phyloP scores from a whole-genome alignment of 2,797 vertebrate species.

The Lophius americanus region DNA sequence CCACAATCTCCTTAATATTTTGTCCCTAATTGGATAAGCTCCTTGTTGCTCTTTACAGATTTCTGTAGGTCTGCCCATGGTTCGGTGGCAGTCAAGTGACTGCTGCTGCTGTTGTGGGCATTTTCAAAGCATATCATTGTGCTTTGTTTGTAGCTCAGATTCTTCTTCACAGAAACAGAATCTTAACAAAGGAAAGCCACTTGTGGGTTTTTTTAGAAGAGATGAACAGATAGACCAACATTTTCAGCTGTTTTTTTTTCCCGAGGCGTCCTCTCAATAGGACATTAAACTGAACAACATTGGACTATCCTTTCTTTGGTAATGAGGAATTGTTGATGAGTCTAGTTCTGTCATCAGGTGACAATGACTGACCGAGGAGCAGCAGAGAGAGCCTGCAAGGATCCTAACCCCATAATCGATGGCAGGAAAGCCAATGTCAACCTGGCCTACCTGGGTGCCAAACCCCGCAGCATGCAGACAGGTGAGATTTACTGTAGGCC shows the following conservation, averaged over 20 bases:
- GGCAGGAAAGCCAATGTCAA: slow-evolving; percentile 98
- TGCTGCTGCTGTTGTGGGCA: slow-evolving; percentile 55
- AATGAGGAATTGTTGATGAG: slow-evolving; percentile 1
- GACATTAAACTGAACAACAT: not conserved
- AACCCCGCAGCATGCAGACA: slow-evolving; percentile 93
- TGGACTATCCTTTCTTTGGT: not conserved
- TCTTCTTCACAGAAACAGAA: slow-evolving; percentile 33
- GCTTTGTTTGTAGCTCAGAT: slow-evolving; percentile 58
- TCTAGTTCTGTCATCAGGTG: slow-evolving; percentile 82
- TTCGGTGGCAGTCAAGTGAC: slow-evolving; percentile 51
- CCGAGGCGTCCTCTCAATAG: fast-evolving
- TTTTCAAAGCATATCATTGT: slow-evolving; percentile 61
- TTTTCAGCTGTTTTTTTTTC: slow-evolving; percentile 1
- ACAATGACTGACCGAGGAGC: slow-evolving; percentile 94
- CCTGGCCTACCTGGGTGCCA: slow-evolving; percentile 95
- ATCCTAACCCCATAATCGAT: slow-evolving; percentile 97
- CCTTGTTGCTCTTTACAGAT: slow-evolving; percentile 69
- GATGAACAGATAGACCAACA: not conserved
- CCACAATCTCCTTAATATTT: slow-evolving; percentile 77
- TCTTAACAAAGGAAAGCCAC: slow-evolving; percentile 31
- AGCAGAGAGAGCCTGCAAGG: slow-evolving; percentile 95
- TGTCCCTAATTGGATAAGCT: slow-evolving; percentile 78
- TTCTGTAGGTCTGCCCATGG: slow-evolving; percentile 59
- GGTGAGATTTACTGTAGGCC: slow-evolving; percentile 78
- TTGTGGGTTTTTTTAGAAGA: slow-evolving; percentile 14